Conservation (phyloP, 2,888 invertebrate species). For the Sminthurinus aureus region DNA sequence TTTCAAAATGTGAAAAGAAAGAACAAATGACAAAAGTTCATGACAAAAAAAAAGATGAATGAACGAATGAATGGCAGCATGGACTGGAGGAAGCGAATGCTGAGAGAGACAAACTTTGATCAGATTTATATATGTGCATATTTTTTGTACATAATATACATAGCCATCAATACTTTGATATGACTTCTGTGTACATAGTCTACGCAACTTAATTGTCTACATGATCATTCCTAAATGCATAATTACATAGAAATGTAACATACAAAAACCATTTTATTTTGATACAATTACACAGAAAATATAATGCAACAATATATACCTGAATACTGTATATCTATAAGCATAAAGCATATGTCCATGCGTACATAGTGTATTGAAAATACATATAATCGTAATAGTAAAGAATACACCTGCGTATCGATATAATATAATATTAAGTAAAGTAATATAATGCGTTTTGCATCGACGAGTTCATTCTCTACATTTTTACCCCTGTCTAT, state of each 20-base stretch:
- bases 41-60: neutral
- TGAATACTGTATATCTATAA: no score
- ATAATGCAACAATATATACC: no score
- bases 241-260: no score
- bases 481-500: neutral
- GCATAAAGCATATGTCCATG: no score
- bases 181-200: neutral
- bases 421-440: neutral
- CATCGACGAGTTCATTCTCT: conserved; percentile 30
- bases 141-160: neutral
- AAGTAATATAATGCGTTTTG: conserved; percentile 23
- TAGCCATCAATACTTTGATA: neutral
- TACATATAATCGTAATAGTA: no score
- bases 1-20: neutral
- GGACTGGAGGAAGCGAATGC: neutral
- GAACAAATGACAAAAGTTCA: neutral
- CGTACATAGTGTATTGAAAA: no score
- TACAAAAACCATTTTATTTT: no score
- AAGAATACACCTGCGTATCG: neutral
- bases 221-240: neutral
- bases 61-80: conserved; percentile 6
- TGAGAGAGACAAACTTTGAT: neutral
- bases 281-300: no score
- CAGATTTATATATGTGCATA: neutral
- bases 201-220: neutral